Conservation (phyloP, 2,113 vertebrate genomes). For the Pitta sordida region DNA sequence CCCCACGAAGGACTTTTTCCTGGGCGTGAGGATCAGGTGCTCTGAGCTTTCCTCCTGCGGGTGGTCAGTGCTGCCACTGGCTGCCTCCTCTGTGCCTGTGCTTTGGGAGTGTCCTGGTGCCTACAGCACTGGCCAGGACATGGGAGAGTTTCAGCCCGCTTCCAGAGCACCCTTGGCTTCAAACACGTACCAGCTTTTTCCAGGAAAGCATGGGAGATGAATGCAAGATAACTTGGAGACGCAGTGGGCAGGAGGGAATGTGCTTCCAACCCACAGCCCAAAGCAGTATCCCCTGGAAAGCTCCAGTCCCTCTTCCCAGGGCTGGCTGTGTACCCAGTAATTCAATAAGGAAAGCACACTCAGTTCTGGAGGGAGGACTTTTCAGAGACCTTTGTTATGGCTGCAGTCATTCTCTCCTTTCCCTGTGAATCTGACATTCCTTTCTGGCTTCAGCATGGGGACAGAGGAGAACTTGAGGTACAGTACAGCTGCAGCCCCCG, state of each 20-base stretch:
- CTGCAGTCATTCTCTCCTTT: slow-evolving; percentile 31
- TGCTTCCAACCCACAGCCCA: neutral
- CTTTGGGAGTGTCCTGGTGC: neutral
- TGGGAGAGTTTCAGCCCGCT: neutral
- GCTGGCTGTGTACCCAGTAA: neutral
- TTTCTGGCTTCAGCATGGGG: neutral
- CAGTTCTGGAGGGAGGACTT: neutral
- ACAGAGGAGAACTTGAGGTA: neutral
- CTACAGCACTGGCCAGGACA: neutral
- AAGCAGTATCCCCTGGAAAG: neutral
- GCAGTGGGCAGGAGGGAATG: neutral
- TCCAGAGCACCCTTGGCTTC: neutral
- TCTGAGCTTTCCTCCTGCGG: neutral
- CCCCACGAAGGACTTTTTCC: neutral
- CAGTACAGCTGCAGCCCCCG: neutral
- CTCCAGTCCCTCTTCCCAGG: neutral
- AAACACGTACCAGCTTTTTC: neutral
- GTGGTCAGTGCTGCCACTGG: neutral
- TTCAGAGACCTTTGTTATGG: neutral
- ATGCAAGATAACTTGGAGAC: neutral
- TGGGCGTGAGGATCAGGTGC: neutral
- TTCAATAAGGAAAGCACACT: neutral
- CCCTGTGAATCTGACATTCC: neutral
- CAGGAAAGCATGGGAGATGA: neutral
- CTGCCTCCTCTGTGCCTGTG: neutral